A percentile compares a stretch with the other conserved stretches of the same genome.
These are phyloP conservation scores for Centropus bengalensis DNA, from an alignment of 2,113 vertebrate genomes.

Conservation along the genomic window DNA sequence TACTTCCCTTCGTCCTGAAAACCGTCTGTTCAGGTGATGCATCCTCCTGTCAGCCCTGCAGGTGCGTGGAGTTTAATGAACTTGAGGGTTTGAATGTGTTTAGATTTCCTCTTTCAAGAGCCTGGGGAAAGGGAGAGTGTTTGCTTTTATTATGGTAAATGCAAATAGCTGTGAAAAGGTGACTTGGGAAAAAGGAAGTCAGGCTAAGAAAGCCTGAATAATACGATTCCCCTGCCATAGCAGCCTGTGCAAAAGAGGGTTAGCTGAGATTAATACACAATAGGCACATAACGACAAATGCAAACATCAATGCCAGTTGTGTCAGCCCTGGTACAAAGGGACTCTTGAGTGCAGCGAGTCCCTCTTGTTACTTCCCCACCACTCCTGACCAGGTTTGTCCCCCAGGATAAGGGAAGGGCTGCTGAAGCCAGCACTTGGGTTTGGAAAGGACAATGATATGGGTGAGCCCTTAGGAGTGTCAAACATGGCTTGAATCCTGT, in stretches of 20 bases:
- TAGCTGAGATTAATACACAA: background rate
- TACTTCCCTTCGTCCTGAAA: background rate
- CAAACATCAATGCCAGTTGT: background rate
- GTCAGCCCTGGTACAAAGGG: background rate
- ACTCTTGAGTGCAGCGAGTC: background rate
- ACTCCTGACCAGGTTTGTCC: background rate
- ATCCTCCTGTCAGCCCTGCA: background rate
- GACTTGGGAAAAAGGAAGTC: background rate
- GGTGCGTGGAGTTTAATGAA: background rate
- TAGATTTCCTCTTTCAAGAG: background rate
- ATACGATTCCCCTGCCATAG: background rate
- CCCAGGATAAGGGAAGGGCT: background rate
- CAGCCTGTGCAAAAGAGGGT: background rate
- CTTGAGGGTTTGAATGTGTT: background rate
- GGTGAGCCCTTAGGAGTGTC: background rate
- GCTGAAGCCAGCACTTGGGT: background rate
- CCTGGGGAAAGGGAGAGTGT: background rate
- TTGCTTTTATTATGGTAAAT: background rate
- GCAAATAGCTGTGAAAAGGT: background rate
- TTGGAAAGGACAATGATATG: background rate
- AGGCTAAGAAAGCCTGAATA: background rate
- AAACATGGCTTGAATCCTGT: accelerated
- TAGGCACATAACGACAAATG: background rate
- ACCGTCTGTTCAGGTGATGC: background rate
- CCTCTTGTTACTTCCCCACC: background rate